Evolutionary conservation across 1,140 invertebrate genomes (phyloP).

Genomic region (Trachelipus rathkii): DNA sequence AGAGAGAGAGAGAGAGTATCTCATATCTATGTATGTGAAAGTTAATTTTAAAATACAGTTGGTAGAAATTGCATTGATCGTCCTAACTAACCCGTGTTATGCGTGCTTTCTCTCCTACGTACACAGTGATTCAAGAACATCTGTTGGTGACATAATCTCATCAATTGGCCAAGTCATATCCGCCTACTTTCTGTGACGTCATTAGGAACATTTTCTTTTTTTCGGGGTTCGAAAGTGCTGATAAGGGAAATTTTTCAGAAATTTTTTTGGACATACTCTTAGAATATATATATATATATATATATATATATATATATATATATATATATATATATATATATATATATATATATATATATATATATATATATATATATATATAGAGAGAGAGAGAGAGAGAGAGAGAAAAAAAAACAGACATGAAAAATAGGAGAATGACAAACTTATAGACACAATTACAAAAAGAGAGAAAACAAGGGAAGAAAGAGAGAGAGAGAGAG

Average conservation of each 20-base stretch:
- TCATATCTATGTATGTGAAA: neutral
- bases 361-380: neutral
- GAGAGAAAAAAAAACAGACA: too few species aligned
- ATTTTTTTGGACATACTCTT: too few species aligned
- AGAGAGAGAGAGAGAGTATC: neutral
- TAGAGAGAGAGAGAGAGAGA: too few species aligned
- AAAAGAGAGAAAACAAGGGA: too few species aligned
- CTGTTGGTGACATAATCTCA: neutral
- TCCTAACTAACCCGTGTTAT: slow-evolving; percentile 2
- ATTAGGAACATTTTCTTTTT: neutral
- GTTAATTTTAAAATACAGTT: slow-evolving; percentile 12
- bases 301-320: slow-evolving; percentile 15
- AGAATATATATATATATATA: slow-evolving; percentile 8
- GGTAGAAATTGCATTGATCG: neutral
- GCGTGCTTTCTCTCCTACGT: neutral
- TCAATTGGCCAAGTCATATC: neutral
- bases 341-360: slow-evolving; percentile 12
- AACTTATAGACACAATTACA: too few species aligned
- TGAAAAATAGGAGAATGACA: too few species aligned
- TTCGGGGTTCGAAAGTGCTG: neutral
- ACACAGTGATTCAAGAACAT: neutral
- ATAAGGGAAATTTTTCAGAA: neutral
- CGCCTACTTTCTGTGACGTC: neutral
- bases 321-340: neutral
- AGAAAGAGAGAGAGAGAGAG: too few species aligned